Evolutionary conservation across 2,888 invertebrate genomes (phyloP).

Genomic region (Aleiodes alternator): DNA sequence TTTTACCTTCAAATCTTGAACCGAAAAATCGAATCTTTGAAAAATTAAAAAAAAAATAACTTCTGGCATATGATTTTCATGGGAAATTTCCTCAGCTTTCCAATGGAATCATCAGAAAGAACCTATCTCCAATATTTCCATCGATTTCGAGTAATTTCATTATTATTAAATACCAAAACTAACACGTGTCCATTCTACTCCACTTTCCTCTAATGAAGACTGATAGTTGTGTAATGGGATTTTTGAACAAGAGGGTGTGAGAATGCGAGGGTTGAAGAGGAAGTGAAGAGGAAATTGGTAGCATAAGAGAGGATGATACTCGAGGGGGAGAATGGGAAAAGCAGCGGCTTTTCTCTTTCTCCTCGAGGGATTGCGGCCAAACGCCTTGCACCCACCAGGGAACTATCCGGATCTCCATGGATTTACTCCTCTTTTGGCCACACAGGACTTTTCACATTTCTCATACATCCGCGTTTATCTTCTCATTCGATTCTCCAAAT

Average conservation of each 20-base stretch:
- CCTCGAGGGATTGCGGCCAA: conserved; percentile 58
- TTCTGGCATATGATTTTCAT: too few relatives aligned
- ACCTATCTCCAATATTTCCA: too few relatives aligned
- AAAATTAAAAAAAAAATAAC: too few relatives aligned
- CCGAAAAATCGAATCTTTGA: too few relatives aligned
- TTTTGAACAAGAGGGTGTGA: conserved; percentile 34
- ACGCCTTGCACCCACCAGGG: conserved; percentile 54
- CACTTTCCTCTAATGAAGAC: background rate
- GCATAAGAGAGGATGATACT: conserved; percentile 52
- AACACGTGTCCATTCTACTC: too few relatives aligned
- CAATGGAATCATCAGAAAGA: too few relatives aligned
- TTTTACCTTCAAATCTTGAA: too few relatives aligned
- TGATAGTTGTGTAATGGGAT: conserved; percentile 20
- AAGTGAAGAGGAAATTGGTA: conserved; percentile 34
- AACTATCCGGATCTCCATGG: conserved; percentile 52
- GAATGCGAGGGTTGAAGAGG: conserved; percentile 5
- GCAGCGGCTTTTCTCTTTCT: conserved; percentile 39
- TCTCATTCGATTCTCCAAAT: conserved; percentile 4
- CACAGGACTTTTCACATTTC: conserved; percentile 57
- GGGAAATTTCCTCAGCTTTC: too few relatives aligned
- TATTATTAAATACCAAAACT: too few relatives aligned
- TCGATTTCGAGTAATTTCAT: too few relatives aligned
- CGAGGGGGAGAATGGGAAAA: conserved; percentile 37
- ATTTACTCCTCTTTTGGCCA: conserved; percentile 63
- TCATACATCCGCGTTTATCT: conserved; percentile 40